Evolutionary conservation across 2,797 vertebrate genomes (phyloP).

Genomic region (Oophaga sylvatica): DNA sequence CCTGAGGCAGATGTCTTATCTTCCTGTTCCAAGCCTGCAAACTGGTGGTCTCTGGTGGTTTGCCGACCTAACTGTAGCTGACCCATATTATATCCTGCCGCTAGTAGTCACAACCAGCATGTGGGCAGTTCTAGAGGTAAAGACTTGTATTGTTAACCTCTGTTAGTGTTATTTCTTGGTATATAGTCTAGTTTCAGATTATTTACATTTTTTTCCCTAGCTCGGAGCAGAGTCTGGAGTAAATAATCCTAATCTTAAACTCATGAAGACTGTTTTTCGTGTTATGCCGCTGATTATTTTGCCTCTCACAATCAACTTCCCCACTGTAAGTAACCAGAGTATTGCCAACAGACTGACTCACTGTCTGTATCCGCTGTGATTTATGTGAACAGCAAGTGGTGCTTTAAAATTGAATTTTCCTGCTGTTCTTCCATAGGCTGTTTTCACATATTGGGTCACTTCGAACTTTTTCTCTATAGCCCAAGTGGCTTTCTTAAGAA

Average conservation of each 20-base stretch:
- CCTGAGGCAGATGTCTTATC: conserved; percentile 86
- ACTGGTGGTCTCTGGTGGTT: conserved; percentile 87
- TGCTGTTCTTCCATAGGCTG: conserved; percentile 72
- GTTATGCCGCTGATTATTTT: conserved; percentile 84
- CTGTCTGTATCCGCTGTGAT: not conserved
- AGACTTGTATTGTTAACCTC: conserved; percentile 8
- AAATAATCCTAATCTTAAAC: conserved; percentile 81
- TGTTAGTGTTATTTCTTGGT: not conserved
- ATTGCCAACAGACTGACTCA: not conserved
- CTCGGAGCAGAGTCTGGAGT: conserved; percentile 86
- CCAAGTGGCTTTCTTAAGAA: conserved; percentile 82
- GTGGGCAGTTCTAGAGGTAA: conserved; percentile 86
- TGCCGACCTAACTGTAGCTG: conserved; percentile 78
- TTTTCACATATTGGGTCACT: conserved; percentile 89
- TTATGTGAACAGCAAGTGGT: not conserved
- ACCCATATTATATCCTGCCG: conserved; percentile 84
- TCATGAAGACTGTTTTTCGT: conserved; percentile 84
- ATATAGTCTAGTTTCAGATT: not conserved
- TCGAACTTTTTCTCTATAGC: conserved; percentile 86
- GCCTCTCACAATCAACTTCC: conserved; percentile 87
- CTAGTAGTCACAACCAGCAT: conserved; percentile 82
- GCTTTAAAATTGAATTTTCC: not conserved
- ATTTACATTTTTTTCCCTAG: conserved; percentile 66
- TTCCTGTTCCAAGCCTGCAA: conserved; percentile 89
- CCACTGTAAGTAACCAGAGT: conserved; percentile 76